Evolutionary conservation across 1,140 invertebrate genomes (phyloP).

Genomic region (silkworm (Bombyx mori)): ASM3026992v2 NC_085132.1:3841501-3842000

Average conservation of each 20-base stretch:
- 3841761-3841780: slow-evolving; percentile 7
- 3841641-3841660: too few relatives aligned
- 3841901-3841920: not conserved
- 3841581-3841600: too few relatives aligned
- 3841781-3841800: slow-evolving; percentile 39
- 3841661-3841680: too few relatives aligned
- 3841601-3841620: too few relatives aligned
- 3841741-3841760: slow-evolving; percentile 45
- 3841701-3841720: slow-evolving; percentile 24
- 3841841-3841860: slow-evolving; percentile 32
- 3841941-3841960: too few relatives aligned
- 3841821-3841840: slow-evolving; percentile 19
- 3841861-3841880: slow-evolving; percentile 4
- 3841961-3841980: too few relatives aligned
- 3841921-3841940: not conserved
- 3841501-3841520: not conserved
- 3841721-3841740: slow-evolving; percentile 36
- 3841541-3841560: not conserved
- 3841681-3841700: too few relatives aligned
- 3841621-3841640: too few relatives aligned
- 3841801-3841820: slow-evolving; percentile 49
- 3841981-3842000: too few relatives aligned
- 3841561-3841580: too few relatives aligned
- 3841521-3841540: not conserved
- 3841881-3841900: slow-evolving; percentile 14